A percentile compares a stretch with the other conserved stretches of the same genome.
Conservation (phyloP, 2,113 vertebrate genomes). For the Colaptes auratus region DNA sequence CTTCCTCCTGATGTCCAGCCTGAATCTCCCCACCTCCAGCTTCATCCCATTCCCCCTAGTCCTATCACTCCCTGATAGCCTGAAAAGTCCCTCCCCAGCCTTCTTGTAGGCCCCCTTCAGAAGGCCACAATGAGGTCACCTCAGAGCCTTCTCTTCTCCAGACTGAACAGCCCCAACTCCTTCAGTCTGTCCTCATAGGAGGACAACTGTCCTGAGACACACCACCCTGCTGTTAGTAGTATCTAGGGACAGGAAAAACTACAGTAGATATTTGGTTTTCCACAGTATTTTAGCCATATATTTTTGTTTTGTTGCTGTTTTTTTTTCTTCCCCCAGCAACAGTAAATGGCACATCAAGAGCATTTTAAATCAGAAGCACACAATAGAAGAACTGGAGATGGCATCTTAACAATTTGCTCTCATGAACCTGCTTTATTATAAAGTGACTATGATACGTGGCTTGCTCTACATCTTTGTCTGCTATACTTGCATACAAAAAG, state of each 20-base stretch:
- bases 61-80: too few relatives aligned
- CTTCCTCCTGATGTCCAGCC: too few relatives aligned
- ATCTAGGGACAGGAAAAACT: background rate
- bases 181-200: too few relatives aligned
- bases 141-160: too few relatives aligned
- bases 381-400: background rate
- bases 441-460: background rate
- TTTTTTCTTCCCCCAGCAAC: background rate
- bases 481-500: background rate
- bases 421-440: too few relatives aligned
- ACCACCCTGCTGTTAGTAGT: background rate
- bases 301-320: background rate
- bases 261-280: background rate
- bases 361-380: background rate
- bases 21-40: too few relatives aligned
- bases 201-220: accelerated
- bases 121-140: too few relatives aligned
- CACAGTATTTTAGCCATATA: background rate
- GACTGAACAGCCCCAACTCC: too few relatives aligned
- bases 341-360: background rate
- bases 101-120: too few relatives aligned
- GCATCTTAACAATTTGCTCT: background rate
- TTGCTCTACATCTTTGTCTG: background rate
- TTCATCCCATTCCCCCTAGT: too few relatives aligned
- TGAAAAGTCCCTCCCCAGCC: too few relatives aligned